Base-by-base conservation (phyloP, 2,888 invertebrate species). In the Ophonus ardosiacus region DNA sequence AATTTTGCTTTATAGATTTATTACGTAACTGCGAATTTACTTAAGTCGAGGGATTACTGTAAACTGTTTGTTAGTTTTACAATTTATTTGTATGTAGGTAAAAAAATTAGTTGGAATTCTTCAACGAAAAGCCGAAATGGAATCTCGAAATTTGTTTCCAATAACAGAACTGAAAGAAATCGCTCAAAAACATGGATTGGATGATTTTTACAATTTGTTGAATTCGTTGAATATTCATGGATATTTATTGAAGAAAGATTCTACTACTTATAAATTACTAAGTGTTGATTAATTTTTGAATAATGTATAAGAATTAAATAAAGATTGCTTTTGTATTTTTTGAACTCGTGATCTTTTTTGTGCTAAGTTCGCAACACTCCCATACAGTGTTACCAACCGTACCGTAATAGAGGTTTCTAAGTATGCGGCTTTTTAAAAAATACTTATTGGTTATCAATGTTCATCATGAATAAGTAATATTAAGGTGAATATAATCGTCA, bases 211-310 rank as follows among this genome's bases (percentile, higher is more conserved):
- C 74, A 93, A 94, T 86, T 93, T 98, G 74, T 93, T 98, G 80
- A 94, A 95, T 87, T 94, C 95, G 51, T 93, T 98, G 87, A 98
- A 98, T 90, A 93, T 95, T 88, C 96, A 97, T 90, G 98, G 98
- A 8, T 96, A 95, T 91, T 92, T 98, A 86, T 92, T 98, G 86
- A 95, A 97, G 89, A 97, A 96, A 91, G 96, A 95, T 21, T 86
- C 87, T 13, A 88, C 88, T 86, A 89, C 86, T 38, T 91, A 90
- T 87, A 90, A 91, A 86, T 87, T 91, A 51, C 87, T 88, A 8
- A 88, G 87, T 79, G 87, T 88, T 31, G 86, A 88, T 86, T 86
- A 84, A 82, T 76, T 76, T 2, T 56, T 76, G 15, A 51, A 56
- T 56, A 13, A 17, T 38, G 15, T 71, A 40, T 40, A 71, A 31